phyloP scores from a whole-genome alignment of 37 sponge, comb jelly and placozoan genomes.

The Beroe ovata region DNA sequence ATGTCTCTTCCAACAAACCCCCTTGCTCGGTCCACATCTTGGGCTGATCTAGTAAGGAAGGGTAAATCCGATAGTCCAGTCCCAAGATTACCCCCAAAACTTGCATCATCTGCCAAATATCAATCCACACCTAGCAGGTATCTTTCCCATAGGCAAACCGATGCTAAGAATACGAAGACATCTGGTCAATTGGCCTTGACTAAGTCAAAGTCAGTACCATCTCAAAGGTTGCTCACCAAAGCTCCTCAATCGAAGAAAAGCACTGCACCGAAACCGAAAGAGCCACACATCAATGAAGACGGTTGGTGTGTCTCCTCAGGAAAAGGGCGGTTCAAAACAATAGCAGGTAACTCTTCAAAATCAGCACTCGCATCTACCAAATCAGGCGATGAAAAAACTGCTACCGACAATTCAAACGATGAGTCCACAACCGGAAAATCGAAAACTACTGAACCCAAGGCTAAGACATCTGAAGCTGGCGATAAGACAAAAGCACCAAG shows the following conservation, averaged over 20 bases:
- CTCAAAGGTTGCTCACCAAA: not conserved
- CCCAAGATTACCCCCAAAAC: not conserved
- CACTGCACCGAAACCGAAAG: not conserved
- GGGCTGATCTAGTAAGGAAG: conserved; percentile 48
- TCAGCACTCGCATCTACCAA: not conserved
- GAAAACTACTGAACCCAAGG: not conserved
- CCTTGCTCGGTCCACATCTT: conserved; percentile 51
- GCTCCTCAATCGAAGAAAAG: not conserved
- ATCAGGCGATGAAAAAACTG: not conserved
- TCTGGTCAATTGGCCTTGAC: not conserved
- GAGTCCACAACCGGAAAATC: not conserved
- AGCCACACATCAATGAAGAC: conserved; percentile 39
- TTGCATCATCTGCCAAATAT: conserved; percentile 1
- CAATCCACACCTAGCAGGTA: conserved; percentile 63
- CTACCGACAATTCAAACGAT: not conserved
- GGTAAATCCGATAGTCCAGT: conserved; percentile 57
- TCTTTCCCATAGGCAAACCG: conserved; percentile 13
- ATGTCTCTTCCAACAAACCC: conserved; percentile 55
- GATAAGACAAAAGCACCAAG: conserved; percentile 13
- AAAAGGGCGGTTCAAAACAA: conserved; percentile 32
- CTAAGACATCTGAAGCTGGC: not conserved
- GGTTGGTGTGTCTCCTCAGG: conserved; percentile 61
- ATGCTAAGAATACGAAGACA: not conserved
- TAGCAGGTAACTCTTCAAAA: not conserved
- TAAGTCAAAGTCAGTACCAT: conserved; percentile 15